These are phyloP conservation scores for Toxotes lorentzi DNA, from an alignment of 2,797 vertebrate species.

Conservation along the genomic window DNA sequence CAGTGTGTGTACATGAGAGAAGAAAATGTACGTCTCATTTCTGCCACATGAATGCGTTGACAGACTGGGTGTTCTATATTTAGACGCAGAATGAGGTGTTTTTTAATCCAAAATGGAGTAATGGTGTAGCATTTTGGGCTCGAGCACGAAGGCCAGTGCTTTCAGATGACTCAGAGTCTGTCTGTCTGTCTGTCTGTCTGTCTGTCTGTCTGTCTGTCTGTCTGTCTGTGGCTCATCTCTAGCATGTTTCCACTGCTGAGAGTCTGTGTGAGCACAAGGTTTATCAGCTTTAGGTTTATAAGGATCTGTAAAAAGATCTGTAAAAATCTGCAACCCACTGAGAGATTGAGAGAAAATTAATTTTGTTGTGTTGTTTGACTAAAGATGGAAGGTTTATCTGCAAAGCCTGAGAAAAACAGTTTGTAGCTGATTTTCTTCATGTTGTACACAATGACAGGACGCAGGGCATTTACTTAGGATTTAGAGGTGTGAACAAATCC, in stretches of 20 bases:
- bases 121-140: background rate
- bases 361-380: background rate
- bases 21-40: background rate
- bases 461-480: too few species aligned
- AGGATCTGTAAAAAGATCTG: too few species aligned
- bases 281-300: conserved; percentile 10
- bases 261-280: conserved; percentile 2
- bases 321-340: background rate
- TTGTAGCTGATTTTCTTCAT: background rate
- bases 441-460: background rate
- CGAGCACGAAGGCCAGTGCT: background rate
- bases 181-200: conserved; percentile 25
- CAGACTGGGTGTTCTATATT: conserved; percentile 31
- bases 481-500: background rate
- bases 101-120: conserved; percentile 19
- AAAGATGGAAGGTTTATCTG: background rate
- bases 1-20: background rate
- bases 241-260: conserved; percentile 5
- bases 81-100: conserved; percentile 15
- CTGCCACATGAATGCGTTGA: conserved; percentile 1
- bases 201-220: conserved; percentile 12
- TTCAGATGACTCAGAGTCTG: conserved; percentile 42
- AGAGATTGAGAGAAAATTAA: background rate
- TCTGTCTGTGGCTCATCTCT: background rate
- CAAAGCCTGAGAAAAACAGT: background rate